Evolutionary conservation across 2,888 invertebrate species (phyloP), one percentile per base, ranked within the genome.

Genomic region (Caenorhabditis sp.): DNA sequence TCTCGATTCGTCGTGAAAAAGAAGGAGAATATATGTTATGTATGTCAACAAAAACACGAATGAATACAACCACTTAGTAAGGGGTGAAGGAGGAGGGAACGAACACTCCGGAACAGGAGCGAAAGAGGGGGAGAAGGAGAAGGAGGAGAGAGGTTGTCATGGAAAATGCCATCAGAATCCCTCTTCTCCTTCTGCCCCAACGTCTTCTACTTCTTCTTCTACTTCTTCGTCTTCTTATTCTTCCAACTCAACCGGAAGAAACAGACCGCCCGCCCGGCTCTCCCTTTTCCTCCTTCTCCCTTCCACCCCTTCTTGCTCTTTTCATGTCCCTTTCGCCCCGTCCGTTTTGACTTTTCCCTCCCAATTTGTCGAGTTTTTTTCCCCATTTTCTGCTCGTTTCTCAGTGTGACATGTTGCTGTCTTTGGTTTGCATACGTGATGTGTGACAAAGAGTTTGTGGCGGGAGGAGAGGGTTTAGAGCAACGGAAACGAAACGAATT

Each of bases 381-480:
- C n/a, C n/a, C n/a, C n/a, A n/a, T n/a, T n/a, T 40, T 9, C 26
- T 18, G 32, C 32, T 37, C 28, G 22, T 56, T 44, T 18, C 15
- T 24, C n/a, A n/a, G 28, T 58, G 71, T 71, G 65, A 62, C 67
- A 65, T 53, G 65, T 40, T 40, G 40, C 40, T 40, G 40, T 65
- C 50, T 61, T 51, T 65, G 61, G 64, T 65, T 70, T 64, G 74
- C 65, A 74, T 74, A 74, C 60, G 37, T 53, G 65, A 74, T 69
- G 79, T 74, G 74, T 4, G 1, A 37, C 15, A 28, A 32, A 67
- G 56, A 64, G 56, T 65, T 56, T 56, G 56, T 5, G 15, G 50
- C 24, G 26, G 62, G 35, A 55, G 55, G 67, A 53, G 62, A 62
- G 62, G 55, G 44, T 20, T 35, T 8, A 55, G 68, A 18, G 56